phyloP scores from a whole-genome alignment of 2,888 invertebrate species.

The Junonia oenone region DNA sequence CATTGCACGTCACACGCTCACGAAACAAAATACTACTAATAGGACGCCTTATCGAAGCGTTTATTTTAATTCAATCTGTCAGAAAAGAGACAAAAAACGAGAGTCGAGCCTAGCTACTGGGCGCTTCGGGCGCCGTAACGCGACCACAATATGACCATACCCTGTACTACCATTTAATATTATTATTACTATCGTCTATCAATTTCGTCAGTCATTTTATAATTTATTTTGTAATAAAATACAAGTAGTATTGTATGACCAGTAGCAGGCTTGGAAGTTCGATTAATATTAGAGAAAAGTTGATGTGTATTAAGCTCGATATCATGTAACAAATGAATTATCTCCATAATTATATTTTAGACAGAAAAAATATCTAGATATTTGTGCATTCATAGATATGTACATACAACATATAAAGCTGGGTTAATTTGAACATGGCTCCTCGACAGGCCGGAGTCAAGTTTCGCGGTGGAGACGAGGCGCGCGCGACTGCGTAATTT shows the following conservation, averaged over 20 bases:
- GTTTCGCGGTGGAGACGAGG: conserved; percentile 58
- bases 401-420: conserved; percentile 15
- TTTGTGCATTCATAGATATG: conserved; percentile 18
- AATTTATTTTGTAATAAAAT: not conserved
- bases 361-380: conserved; percentile 6
- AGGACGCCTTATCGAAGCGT: conserved; percentile 74
- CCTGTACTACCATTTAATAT: conserved; percentile 1
- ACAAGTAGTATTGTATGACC: not conserved
- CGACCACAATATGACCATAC: conserved; percentile 38
- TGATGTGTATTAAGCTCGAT: not conserved
- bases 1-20: conserved; percentile 66
- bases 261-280: not conserved
- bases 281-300: not conserved
- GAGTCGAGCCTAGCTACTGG: conserved; percentile 62
- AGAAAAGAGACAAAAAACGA: conserved; percentile 69
- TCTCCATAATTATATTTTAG: not conserved
- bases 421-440: conserved; percentile 25
- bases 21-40: conserved; percentile 75
- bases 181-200: not conserved
- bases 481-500: conserved; percentile 69
- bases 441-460: conserved; percentile 39
- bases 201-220: not conserved
- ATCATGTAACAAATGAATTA: not conserved
- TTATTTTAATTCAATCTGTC: conserved; percentile 80
- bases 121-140: conserved; percentile 43